Evolutionary conservation across 1,140 invertebrate species (phyloP).

Genomic region (Kradibia gibbosae): DNA sequence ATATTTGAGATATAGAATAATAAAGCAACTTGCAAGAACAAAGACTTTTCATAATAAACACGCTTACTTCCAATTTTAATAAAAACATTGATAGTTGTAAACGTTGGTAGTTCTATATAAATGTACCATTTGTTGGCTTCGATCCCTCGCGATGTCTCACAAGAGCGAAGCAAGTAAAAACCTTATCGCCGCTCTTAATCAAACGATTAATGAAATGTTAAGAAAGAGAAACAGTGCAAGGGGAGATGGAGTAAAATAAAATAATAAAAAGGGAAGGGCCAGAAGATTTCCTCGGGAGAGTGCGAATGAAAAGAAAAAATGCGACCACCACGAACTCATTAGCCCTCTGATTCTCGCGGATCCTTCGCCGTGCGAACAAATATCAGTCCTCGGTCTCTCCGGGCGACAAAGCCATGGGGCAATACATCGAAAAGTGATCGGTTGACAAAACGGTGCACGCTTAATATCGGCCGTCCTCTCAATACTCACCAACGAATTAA

Average conservation of each 20-base stretch:
- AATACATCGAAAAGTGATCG: slow-evolving; percentile 62
- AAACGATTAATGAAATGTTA: slow-evolving; percentile 61
- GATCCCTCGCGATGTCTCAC: neutral
- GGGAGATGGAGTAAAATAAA: slow-evolving; percentile 50
- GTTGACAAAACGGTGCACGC: slow-evolving; percentile 36
- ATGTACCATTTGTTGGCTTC: neutral
- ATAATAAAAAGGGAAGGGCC: no score
- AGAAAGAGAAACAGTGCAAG: slow-evolving; percentile 47
- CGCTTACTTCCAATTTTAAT: neutral
- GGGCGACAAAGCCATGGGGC: neutral
- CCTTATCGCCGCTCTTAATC: slow-evolving; percentile 62
- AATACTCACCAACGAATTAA: slow-evolving; percentile 68
- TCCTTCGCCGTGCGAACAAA: neutral
- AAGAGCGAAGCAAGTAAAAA: neutral
- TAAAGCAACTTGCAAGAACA: neutral
- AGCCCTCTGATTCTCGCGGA: neutral
- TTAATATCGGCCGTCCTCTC: no score
- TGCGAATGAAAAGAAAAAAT: neutral
- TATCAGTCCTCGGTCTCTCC: neutral
- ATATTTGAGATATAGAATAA: neutral
- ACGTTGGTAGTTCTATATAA: neutral
- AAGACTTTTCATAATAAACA: neutral
- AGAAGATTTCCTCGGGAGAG: neutral
- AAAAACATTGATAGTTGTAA: neutral
- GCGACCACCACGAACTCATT: neutral